Conservation (phyloP, 2,888 invertebrate species). For the Microctonus aethiopoides region DNA sequence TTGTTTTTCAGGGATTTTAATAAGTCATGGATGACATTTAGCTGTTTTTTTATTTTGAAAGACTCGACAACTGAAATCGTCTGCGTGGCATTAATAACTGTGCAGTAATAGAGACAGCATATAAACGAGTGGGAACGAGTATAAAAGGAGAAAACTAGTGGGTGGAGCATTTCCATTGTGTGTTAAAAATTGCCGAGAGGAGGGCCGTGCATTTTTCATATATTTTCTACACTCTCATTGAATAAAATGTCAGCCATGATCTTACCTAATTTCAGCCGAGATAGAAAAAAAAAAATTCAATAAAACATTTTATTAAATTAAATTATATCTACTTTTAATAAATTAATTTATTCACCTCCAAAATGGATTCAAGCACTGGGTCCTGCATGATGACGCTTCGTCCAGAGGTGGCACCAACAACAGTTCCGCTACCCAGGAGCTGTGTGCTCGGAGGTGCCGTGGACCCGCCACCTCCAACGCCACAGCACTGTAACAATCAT, state of each 20-base stretch:
- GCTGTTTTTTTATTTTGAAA: slow-evolving; percentile 13
- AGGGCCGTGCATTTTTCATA: slow-evolving; percentile 7
- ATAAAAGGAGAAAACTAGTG: slow-evolving; percentile 21
- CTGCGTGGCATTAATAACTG: slow-evolving; percentile 52
- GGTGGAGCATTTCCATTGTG: slow-evolving; percentile 33
- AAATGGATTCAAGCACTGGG: slow-evolving; percentile 63
- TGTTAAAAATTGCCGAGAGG: slow-evolving; percentile 31
- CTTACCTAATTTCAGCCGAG: slow-evolving; percentile 1
- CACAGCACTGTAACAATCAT: slow-evolving; percentile 62
- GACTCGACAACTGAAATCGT: slow-evolving; percentile 46
- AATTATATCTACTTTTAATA: not conserved
- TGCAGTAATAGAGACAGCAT: slow-evolving; percentile 36
- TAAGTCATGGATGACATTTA: slow-evolving; percentile 21
- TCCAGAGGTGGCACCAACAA: slow-evolving; percentile 60
- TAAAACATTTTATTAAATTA: too few species aligned
- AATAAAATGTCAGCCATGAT: slow-evolving; percentile 9
- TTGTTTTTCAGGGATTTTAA: slow-evolving; percentile 3
- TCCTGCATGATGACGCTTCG: slow-evolving; percentile 65
- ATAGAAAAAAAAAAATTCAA: not conserved
- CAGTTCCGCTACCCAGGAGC: slow-evolving; percentile 63
- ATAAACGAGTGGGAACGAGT: slow-evolving; percentile 14
- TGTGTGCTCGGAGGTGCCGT: slow-evolving; percentile 64
- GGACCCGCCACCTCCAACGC: slow-evolving; percentile 66
- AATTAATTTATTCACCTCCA: slow-evolving; percentile 56
- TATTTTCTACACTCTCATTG: slow-evolving; percentile 7